phyloP scores from a whole-genome alignment of 2,888 invertebrate genomes.

The Alcis repandata region DNA sequence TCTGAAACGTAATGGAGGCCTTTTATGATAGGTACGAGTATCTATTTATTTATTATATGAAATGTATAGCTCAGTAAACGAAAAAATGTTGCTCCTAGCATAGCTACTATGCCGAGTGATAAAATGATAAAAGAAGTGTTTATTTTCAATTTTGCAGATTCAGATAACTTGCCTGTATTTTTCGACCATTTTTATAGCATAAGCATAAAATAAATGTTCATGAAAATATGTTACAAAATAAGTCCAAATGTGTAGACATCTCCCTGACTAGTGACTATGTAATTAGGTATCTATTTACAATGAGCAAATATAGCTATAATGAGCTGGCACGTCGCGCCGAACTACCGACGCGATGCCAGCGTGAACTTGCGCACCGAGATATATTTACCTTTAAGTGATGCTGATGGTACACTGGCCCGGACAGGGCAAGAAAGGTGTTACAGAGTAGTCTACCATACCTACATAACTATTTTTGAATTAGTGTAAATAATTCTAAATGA shows the following conservation, averaged over 20 bases:
- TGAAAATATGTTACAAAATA: background rate
- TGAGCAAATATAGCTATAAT: too few relatives aligned
- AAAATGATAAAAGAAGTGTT: too few relatives aligned
- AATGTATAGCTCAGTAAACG: background rate
- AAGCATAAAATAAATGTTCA: slow-evolving; percentile 2
- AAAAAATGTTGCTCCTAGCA: background rate
- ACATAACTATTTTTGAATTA: too few relatives aligned
- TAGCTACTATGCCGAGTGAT: background rate
- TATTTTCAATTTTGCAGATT: slow-evolving; percentile 4
- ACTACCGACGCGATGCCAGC: too few relatives aligned
- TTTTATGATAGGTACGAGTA: slow-evolving; percentile 1
- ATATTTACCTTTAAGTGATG: too few relatives aligned
- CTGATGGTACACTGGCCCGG: too few relatives aligned
- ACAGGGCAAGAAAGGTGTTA: too few relatives aligned
- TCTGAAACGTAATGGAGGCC: background rate
- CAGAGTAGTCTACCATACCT: too few relatives aligned
- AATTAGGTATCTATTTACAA: too few relatives aligned
- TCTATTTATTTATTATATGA: background rate
- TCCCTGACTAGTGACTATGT: too few relatives aligned
- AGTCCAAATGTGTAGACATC: background rate
- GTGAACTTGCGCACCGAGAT: too few relatives aligned
- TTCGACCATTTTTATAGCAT: slow-evolving; percentile 27
- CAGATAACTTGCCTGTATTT: slow-evolving; percentile 18
- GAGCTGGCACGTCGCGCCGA: too few relatives aligned
- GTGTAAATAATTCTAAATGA: background rate